Percentiles rank a stretch among this genome's conserved stretches.
These are phyloP conservation scores for Pyralis farinalis DNA, from an alignment of 2,888 invertebrate species.

Conservation along the genomic window DNA sequence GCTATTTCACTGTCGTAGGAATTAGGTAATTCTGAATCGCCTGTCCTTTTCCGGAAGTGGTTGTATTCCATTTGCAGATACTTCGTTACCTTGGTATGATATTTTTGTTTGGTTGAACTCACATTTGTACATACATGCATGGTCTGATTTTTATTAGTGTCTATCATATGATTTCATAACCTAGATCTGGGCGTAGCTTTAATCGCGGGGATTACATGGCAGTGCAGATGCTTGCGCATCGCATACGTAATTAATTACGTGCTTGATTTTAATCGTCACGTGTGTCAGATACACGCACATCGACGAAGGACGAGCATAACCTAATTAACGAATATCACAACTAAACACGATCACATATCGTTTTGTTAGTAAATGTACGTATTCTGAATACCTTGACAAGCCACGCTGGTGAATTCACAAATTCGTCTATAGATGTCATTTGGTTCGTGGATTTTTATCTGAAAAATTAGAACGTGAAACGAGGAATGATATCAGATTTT, in stretches of 20 bases:
- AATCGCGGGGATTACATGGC: not conserved
- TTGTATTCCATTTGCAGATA: no score
- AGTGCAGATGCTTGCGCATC: not conserved
- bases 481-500: no score
- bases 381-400: conserved; percentile 62
- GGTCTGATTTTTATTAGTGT: no score
- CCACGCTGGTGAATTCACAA: conserved; percentile 73
- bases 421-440: conserved; percentile 73
- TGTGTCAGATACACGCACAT: not conserved
- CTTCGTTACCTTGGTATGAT: no score
- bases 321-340: not conserved
- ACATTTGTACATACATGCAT: no score
- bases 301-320: not conserved
- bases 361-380: not conserved
- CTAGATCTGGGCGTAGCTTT: no score
- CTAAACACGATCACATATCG: no score
- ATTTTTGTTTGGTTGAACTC: no score
- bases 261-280: not conserved
- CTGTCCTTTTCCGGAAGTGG: no score
- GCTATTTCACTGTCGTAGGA: no score
- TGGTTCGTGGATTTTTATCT: conserved; percentile 37
- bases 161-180: no score
- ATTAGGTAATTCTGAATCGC: no score
- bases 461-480: conserved; percentile 31
- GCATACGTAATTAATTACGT: not conserved